Percentiles rank a stretch among this genome's conserved stretches.
These are phyloP conservation scores for Lingula anatina DNA, from an alignment of 2,888 invertebrate species.

Conservation along the genomic window DNA sequence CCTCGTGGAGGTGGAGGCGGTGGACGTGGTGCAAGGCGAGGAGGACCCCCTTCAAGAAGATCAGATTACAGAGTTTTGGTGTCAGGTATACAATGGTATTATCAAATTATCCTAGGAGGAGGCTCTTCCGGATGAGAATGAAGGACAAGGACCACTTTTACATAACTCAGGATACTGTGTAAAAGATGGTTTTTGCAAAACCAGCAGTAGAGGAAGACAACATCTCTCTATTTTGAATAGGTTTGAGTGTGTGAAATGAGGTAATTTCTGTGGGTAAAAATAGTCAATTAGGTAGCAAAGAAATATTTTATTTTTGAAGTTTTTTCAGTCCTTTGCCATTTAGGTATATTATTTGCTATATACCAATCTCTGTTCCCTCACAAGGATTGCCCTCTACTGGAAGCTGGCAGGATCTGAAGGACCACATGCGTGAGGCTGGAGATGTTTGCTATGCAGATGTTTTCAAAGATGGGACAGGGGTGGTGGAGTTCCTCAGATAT, in stretches of 20 bases:
- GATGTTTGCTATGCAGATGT: constrained; percentile 99
- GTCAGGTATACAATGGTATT: too few relatives aligned
- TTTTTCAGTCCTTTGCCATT: background rate
- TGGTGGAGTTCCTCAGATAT: constrained; percentile 93
- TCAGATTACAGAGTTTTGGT: constrained; percentile 94
- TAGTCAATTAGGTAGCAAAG: too few relatives aligned
- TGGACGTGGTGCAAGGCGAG: background rate
- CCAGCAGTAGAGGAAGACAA: too few relatives aligned
- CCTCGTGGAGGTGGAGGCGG: constrained; percentile 57
- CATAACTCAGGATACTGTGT: too few relatives aligned
- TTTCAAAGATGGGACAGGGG: constrained; percentile 97
- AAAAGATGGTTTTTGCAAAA: too few relatives aligned
- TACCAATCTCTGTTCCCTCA: background rate
- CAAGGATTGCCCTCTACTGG: constrained; percentile 73
- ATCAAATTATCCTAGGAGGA: too few relatives aligned
- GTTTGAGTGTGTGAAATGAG: too few relatives aligned
- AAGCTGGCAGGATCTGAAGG: constrained; percentile 95
- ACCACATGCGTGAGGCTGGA: constrained; percentile 98
- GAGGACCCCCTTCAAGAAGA: constrained; percentile 76
- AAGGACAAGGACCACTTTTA: too few relatives aligned
- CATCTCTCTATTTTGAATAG: too few relatives aligned
- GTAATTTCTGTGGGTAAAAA: too few relatives aligned
- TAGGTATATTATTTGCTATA: background rate
- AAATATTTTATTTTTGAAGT: background rate
- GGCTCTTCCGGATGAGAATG: too few relatives aligned